Evolutionary conservation across 2,113 vertebrate species (phyloP).

Genomic region (Calidris pugnax): DNA sequence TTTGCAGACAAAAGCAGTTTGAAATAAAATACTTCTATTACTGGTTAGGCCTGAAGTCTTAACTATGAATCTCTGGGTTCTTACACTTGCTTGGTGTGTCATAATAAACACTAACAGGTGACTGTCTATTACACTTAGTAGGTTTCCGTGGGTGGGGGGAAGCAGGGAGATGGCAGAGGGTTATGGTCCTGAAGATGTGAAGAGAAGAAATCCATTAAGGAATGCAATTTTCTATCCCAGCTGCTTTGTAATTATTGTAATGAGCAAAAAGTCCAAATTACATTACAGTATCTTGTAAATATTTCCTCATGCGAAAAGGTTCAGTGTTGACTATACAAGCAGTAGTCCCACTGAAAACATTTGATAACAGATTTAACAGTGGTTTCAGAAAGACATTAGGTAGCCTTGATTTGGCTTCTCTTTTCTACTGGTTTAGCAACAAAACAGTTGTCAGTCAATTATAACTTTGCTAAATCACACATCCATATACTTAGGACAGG

Average conservation of each 20-base stretch:
- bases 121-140: neutral
- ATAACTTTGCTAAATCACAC: neutral
- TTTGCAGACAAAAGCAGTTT: neutral
- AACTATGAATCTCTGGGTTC: neutral
- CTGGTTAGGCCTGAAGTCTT: neutral
- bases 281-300: neutral
- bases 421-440: neutral
- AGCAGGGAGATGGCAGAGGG: neutral
- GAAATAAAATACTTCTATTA: neutral
- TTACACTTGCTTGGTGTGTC: neutral
- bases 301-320: neutral
- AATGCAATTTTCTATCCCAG: neutral
- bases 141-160: rapidly evolving
- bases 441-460: neutral
- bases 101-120: neutral
- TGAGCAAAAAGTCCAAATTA: neutral
- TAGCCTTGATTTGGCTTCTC: neutral
- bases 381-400: neutral
- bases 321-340: neutral
- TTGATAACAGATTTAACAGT: neutral
- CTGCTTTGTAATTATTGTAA: neutral
- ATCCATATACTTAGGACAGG: neutral
- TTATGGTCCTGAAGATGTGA: neutral
- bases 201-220: neutral
- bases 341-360: neutral